Evolutionary conservation across 2,888 invertebrate genomes (phyloP), one percentile per base, ranked within the genome.

Genomic region (Caenorhabditis uteleia): DNA sequence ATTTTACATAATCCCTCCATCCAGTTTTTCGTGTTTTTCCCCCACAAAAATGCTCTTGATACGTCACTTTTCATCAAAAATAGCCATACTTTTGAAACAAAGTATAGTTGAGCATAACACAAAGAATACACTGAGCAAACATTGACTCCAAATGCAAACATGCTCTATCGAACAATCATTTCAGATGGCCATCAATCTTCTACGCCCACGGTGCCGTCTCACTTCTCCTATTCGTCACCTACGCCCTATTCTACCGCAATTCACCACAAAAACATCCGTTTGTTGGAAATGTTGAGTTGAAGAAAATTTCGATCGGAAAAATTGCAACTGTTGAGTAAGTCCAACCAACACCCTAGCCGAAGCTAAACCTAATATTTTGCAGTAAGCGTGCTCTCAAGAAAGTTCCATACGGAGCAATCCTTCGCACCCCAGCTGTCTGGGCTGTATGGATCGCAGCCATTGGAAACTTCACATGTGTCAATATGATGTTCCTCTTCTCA

Each of bases 401-500:
- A n/a, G 73, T 78, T 39, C 82, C 82, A 31, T 80, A 79, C 46
- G 57, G 57, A 7, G 55, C 68, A 0, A 80, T 80, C 50, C 64
- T 77, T 5, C 61, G 59, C 3, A 79, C 79, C 7, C 79, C 78
- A 5, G 74, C 80, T 21, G 77, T 82, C 38, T 82, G 82, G 79
- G 82, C 82, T 26, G 74, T 82, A 8, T 82, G 82, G 82, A 66
- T 78, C 12, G 81, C 78, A 2, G 72, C 82, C 8, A 70, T 82
- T 39, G 82, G 82, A 38, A 82, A 82, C 61, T 82, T 82, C 70
- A 71, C 70, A 14, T 71, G 76, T 45, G 78, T 80, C 69, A 81
- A 82, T 58, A 72, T 79, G 75, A 77, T 81, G 79, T 82, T 81
- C 73, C 73, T 80, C 43, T 81, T 74, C 68, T 74, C 75, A 7